Conservation (phyloP, 2,113 vertebrate genomes). For the Cynopterus brachyotis region DNA sequence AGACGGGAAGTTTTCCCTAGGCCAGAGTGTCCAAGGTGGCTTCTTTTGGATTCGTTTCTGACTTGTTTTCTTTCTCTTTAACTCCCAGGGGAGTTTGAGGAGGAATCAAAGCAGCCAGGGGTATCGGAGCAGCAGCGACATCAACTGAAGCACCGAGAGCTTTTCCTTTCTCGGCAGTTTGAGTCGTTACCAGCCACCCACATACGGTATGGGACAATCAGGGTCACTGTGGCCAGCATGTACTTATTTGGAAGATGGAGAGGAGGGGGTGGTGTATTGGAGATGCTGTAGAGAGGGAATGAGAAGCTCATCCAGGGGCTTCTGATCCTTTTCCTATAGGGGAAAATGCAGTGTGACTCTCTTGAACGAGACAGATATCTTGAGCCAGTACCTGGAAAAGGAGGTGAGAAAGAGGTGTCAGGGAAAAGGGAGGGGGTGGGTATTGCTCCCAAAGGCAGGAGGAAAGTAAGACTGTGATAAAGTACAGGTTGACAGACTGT, state of each 20-base stretch:
- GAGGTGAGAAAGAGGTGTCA: constrained; percentile 86
- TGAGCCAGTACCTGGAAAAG: constrained; percentile 93
- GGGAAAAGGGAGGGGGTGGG: neutral
- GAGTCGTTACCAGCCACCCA: constrained; percentile 95
- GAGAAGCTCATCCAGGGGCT: neutral
- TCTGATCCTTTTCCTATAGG: constrained; percentile 75
- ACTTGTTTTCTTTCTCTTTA: neutral
- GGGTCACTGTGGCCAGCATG: neutral
- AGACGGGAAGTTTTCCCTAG: neutral
- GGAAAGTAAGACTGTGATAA: neutral
- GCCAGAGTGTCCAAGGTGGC: neutral
- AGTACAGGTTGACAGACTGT: neutral
- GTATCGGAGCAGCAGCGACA: constrained; percentile 92
- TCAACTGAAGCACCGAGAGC: constrained; percentile 95
- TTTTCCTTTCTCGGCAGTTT: constrained; percentile 94
- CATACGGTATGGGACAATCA: constrained; percentile 86
- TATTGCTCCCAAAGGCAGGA: neutral
- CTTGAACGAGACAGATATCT: constrained; percentile 93
- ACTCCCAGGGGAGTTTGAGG: constrained; percentile 92
- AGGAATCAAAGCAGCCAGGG: constrained; percentile 93
- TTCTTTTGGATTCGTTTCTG: neutral
- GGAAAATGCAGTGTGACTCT: constrained; percentile 96
- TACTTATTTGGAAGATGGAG: neutral
- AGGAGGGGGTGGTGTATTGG: neutral
- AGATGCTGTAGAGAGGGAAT: neutral